Evolutionary conservation across 2,113 vertebrate species (phyloP).

Genomic region (Notarius lentiginosus): DNA sequence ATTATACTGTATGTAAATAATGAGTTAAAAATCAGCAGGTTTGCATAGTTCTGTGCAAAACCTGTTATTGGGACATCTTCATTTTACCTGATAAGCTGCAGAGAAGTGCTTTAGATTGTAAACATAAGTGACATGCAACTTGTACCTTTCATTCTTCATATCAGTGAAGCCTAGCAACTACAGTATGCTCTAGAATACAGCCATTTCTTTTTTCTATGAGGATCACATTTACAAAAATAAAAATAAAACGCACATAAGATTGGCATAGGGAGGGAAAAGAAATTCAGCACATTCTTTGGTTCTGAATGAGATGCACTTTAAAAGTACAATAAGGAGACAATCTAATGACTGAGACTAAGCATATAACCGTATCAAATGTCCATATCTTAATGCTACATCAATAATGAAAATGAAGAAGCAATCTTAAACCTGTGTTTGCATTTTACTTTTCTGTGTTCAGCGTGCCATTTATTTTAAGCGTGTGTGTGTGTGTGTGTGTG

Average conservation of each 20-base stretch:
- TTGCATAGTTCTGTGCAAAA: constrained; percentile 1
- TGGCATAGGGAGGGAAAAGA: constrained; percentile 49
- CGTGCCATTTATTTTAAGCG: not conserved
- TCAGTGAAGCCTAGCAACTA: constrained; percentile 6
- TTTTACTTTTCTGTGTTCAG: constrained; percentile 6
- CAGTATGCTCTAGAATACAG: constrained; percentile 12
- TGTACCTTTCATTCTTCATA: not conserved
- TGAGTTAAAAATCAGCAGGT: constrained; percentile 7
- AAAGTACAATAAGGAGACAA: constrained; percentile 69
- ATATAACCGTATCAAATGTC: constrained; percentile 70
- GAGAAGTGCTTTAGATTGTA: constrained; percentile 1
- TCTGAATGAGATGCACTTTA: constrained; percentile 76
- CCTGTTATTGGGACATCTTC: constrained; percentile 4
- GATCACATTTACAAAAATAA: not conserved
- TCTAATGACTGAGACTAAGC: constrained; percentile 66
- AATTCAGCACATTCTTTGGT: constrained; percentile 31
- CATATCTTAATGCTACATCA: constrained; percentile 67
- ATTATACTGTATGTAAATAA: not conserved
- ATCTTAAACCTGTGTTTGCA: constrained; percentile 44
- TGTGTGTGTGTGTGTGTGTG: not conserved
- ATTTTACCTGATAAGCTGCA: constrained; percentile 1
- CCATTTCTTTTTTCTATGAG: constrained; percentile 15
- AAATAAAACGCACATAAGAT: constrained; percentile 15
- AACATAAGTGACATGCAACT: constrained; percentile 5
- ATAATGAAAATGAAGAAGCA: constrained; percentile 72